These are phyloP conservation scores for Lepidurus arcticus DNA, from an alignment of 1,140 invertebrate genomes.

Conservation along the genomic window DNA sequence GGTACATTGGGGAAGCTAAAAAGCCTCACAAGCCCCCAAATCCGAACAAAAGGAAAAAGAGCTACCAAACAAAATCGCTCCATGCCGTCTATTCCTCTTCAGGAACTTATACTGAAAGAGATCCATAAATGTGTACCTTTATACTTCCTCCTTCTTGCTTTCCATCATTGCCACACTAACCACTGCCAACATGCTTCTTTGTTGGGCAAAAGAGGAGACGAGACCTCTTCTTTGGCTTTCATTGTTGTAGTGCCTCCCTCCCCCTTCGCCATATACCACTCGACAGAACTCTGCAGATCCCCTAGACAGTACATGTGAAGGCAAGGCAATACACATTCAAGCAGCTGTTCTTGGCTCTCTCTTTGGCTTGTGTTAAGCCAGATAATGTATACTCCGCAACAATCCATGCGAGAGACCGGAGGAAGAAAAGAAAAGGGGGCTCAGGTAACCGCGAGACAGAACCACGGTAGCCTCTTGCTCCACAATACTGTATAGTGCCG, in stretches of 20 bases:
- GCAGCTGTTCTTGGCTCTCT: background rate
- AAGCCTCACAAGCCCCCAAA: constrained; percentile 10
- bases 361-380: background rate
- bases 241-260: background rate
- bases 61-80: background rate
- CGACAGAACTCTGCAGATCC: background rate
- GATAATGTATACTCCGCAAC: background rate
- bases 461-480: background rate
- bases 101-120: background rate
- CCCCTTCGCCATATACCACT: background rate
- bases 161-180: constrained; percentile 21
- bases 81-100: background rate
- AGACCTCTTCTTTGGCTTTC: background rate
- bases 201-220: background rate
- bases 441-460: constrained; percentile 18
- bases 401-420: constrained; percentile 17
- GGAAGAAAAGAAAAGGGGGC: constrained; percentile 2
- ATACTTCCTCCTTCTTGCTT: background rate
- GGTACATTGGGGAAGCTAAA: background rate
- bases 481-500: background rate
- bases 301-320: background rate
- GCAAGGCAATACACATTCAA: background rate
- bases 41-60: background rate
- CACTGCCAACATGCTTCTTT: constrained; percentile 5
- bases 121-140: background rate